A percentile compares a stretch with the other conserved stretches of the same genome.
Evolutionary conservation across 2,888 invertebrate genomes (phyloP).

Genomic region (Odontocolon sp.): DNA sequence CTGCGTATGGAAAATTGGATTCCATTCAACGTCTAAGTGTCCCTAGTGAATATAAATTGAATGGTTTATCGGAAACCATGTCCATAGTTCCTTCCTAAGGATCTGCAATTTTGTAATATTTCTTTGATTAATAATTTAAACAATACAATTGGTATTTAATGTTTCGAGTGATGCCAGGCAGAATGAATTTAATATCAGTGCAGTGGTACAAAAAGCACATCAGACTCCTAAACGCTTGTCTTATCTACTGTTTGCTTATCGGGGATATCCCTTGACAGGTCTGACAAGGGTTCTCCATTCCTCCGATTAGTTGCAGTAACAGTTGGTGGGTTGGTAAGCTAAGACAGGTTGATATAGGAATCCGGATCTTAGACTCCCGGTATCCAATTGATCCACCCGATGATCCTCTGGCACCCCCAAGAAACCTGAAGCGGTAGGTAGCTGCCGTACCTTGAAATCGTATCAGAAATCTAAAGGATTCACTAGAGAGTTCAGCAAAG

Average conservation of each 20-base stretch:
- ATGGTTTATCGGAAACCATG: no score
- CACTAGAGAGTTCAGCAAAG: neutral
- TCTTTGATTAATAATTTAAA: no score
- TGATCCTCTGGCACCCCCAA: neutral
- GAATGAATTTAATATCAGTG: neutral
- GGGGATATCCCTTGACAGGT: conserved; percentile 8
- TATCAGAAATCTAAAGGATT: neutral
- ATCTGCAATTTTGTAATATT: no score
- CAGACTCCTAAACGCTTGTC: neutral
- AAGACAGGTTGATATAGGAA: neutral
- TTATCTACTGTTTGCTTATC: neutral
- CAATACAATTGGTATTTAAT: no score
- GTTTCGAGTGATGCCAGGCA: neutral
- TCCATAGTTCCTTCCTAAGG: no score
- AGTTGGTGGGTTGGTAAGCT: conserved; percentile 11
- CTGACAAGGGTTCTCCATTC: conserved; percentile 16
- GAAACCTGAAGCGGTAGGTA: neutral
- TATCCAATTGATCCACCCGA: conserved; percentile 3
- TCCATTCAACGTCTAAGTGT: neutral
- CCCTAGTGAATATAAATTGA: no score
- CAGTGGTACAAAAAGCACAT: neutral
- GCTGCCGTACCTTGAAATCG: neutral
- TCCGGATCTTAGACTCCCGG: neutral
- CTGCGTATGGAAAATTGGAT: neutral
- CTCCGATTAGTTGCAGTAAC: conserved; percentile 7